Base-by-base conservation (phyloP, 2,113 vertebrate species). In the Euleptes europaea region DNA sequence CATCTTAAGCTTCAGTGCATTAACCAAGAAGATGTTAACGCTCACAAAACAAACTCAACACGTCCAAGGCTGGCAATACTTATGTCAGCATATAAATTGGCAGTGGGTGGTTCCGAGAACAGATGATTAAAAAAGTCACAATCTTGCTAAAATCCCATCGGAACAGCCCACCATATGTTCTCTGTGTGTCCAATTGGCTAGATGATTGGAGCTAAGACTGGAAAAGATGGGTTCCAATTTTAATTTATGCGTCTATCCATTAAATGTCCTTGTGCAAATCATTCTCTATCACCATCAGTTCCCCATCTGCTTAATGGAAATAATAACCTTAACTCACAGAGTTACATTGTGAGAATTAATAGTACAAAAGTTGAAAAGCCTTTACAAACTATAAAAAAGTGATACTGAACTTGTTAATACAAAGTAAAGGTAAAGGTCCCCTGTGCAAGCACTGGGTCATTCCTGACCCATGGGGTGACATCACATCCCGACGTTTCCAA, bases 1-100 rank as follows among this genome's bases (percentile, higher is more conserved):
- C 74, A 33, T 70, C 83, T 84, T 84, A 76, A 84, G 73, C 82
- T 76, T 84, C 5, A 3, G 33, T 69, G 63, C 63, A 78, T 78
- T 77, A 54, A 77, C 83, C n/a, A 23, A 17, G 35, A 23, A 76
- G 40, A 70, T 84, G 49, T 78, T 84, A 78, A 71, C 49, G 60
- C 78, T 69, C 35, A 40, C 38, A 84, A 42, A 69, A 31, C 74
- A 78, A 78, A 84, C n/a, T 70, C 28, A 17, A 78, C 54, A 71
- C 23, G 71, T 42, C 31, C 65, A 54, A 23, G 38, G 21, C 66
- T 84, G 66, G 66, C 49, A 78, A 60, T 14, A 78, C 1, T 71
- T 70, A 78, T 78, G 66, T 57, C 83, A 78, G 49, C 49, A 57
- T 84, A 57, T 69, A 78, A n/a, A 70, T 21, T 84, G 49, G 75